A percentile compares a stretch with the other conserved stretches of the same genome.
Conservation (phyloP, 2,113 vertebrate genomes). For the Orycteropus afer region DNA sequence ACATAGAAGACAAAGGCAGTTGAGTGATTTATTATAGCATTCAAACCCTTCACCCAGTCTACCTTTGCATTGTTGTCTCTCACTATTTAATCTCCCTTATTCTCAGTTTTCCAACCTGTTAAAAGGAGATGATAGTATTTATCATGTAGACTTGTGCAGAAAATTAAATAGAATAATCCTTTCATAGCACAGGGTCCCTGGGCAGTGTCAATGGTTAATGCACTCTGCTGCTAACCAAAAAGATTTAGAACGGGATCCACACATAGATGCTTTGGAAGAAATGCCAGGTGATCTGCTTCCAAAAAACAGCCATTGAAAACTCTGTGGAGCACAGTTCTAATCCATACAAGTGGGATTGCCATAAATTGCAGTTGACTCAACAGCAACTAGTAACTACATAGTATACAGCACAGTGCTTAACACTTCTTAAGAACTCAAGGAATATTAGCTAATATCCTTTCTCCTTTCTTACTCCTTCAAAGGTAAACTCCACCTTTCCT, state of each 20-base stretch:
- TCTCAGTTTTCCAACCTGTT: background rate
- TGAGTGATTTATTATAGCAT: background rate
- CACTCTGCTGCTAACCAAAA: too few relatives aligned
- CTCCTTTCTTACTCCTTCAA: background rate
- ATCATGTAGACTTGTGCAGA: background rate
- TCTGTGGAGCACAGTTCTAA: background rate
- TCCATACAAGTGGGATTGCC: background rate
- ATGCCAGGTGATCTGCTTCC: background rate
- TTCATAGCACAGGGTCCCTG: background rate
- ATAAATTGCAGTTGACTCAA: too few relatives aligned
- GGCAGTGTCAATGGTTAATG: too few relatives aligned
- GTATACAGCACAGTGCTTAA: background rate
- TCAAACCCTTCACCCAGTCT: background rate
- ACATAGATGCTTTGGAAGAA: background rate
- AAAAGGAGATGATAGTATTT: background rate
- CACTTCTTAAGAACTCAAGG: background rate
- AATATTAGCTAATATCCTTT: background rate
- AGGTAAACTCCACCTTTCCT: background rate
- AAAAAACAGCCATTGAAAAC: background rate
- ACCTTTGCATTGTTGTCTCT: background rate
- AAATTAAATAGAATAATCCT: background rate
- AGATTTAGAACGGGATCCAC: too few relatives aligned
- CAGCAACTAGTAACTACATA: background rate
- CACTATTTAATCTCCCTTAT: background rate
- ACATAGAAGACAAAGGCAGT: background rate